These are phyloP conservation scores for Oreochromis mossambicus DNA, from an alignment of 2,797 vertebrate species.

Conservation along the genomic window DNA sequence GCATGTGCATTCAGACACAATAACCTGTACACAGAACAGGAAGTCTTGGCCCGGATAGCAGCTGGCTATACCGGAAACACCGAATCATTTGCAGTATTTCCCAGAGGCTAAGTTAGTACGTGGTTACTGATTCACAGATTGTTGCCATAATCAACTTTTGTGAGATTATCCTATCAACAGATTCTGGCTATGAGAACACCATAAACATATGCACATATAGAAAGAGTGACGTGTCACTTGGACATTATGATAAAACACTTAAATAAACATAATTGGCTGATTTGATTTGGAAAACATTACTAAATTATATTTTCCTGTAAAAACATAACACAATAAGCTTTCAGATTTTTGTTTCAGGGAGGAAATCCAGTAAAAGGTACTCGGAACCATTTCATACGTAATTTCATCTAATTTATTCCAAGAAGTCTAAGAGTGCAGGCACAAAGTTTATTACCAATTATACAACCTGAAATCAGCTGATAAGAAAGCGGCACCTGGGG, in stretches of 20 bases:
- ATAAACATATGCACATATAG: not conserved
- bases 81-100: not conserved
- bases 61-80: not conserved
- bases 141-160: not conserved
- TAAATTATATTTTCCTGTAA: not conserved
- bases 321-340: not conserved
- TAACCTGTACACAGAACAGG: not conserved
- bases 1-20: not conserved
- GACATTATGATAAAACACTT: not conserved
- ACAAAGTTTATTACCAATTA: not conserved
- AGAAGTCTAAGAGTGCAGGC: not conserved
- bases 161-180: not conserved
- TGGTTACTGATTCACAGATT: not conserved
- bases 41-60: not conserved
- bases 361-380: not conserved
- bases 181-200: not conserved
- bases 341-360: not conserved
- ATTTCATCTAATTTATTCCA: not conserved
- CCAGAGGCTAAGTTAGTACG: not conserved
- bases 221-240: rapidly evolving
- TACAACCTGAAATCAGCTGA: constrained; percentile 31
- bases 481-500: constrained; percentile 29
- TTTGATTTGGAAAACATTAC: not conserved
- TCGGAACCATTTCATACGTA: rapidly evolving
- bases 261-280: not conserved